These are phyloP conservation scores for Poecilia picta DNA, from an alignment of 2,797 vertebrate genomes.

Conservation along the genomic window DNA sequence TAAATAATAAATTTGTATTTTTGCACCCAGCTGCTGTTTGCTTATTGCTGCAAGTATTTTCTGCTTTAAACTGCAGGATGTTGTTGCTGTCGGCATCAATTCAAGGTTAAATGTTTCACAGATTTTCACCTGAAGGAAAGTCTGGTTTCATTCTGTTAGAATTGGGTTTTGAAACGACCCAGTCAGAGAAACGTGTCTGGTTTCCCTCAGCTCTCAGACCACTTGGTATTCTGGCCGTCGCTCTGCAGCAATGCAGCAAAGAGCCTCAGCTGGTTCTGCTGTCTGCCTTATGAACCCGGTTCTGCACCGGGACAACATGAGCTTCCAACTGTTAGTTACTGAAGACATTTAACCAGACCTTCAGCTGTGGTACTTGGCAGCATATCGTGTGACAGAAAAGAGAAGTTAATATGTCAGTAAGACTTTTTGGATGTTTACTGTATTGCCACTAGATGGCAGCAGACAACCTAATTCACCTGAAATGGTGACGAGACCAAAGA, in stretches of 20 bases:
- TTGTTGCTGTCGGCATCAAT: background rate
- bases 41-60: background rate
- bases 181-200: background rate
- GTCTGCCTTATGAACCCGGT: background rate
- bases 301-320: background rate
- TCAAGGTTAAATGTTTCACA: background rate
- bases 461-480: background rate
- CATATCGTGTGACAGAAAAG: background rate
- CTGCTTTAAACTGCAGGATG: background rate
- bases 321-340: background rate
- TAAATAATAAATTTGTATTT: conserved; percentile 48
- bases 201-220: conserved; percentile 14
- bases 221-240: conserved; percentile 31
- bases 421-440: background rate
- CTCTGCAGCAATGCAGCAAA: conserved; percentile 43
- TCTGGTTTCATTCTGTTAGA: background rate
- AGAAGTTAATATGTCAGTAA: background rate
- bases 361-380: background rate
- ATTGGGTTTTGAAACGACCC: background rate
- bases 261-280: conserved; percentile 1
- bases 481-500: background rate
- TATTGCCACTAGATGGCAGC: background rate
- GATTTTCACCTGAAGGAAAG: background rate
- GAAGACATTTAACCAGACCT: background rate
- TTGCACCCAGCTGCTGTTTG: background rate